Evolutionary conservation across 1,140 invertebrate species (phyloP).

Genomic region (Wasmannia auropunctata): DNA sequence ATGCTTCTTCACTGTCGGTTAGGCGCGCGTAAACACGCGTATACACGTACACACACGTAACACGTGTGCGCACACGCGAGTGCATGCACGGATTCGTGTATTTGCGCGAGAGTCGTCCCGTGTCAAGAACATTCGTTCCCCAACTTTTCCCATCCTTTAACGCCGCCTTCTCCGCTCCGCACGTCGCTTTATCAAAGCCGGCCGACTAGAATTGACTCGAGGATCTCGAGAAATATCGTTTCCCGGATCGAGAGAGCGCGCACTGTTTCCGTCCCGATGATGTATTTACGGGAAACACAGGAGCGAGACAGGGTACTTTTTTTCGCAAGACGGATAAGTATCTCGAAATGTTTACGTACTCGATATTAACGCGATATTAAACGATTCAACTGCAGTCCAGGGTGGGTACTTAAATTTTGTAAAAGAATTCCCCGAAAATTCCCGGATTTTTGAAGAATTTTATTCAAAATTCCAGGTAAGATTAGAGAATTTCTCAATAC

Average conservation of each 20-base stretch:
- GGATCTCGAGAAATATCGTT: constrained; percentile 15
- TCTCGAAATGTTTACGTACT: not conserved
- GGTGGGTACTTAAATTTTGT: no score
- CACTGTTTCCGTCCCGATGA: not conserved
- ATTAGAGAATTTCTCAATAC: no score
- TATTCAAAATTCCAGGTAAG: no score
- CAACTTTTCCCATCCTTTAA: constrained; percentile 42
- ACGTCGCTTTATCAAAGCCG: constrained; percentile 39
- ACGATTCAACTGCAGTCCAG: not conserved
- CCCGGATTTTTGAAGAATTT: no score
- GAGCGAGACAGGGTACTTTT: not conserved
- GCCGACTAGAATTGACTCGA: constrained; percentile 22
- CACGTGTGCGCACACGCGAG: no score
- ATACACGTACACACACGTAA: not conserved
- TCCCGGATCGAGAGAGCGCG: not conserved
- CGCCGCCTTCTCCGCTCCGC: not conserved
- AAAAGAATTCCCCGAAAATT: no score
- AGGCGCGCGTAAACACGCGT: constrained; percentile 50
- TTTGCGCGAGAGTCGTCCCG: constrained; percentile 72
- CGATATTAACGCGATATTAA: not conserved
- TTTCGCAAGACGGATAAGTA: not conserved
- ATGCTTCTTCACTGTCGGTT: constrained; percentile 74
- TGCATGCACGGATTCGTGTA: constrained; percentile 49
- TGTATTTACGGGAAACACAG: not conserved
- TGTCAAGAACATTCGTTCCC: constrained; percentile 53